Evolutionary conservation across 1,140 invertebrate species (phyloP), one percentile per base, ranked within the genome.

Genomic region (Drosophila pallidifrons): DNA sequence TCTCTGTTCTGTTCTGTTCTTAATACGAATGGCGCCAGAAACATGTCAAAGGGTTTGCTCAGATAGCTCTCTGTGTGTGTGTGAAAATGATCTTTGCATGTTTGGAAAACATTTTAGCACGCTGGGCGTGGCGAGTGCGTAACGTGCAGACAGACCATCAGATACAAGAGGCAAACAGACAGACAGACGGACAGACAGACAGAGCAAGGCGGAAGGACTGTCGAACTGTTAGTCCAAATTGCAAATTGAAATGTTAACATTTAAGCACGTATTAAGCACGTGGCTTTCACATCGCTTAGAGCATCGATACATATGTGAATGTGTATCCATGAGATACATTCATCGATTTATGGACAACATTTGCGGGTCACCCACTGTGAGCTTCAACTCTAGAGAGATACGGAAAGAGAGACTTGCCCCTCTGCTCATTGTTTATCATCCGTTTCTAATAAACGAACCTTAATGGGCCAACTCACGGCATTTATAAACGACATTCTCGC

Each of bases 211-310:
- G 20, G 15, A 15, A 20, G 10, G 70, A 75, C 61, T 45, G 51
- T 49, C 57, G 16, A 60, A 61, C 76, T 63, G 69, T 58, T 45
- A 59, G 68, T 71, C 58, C 71, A 68, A 87, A 80, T 88, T 88
- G 83, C 83, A 88, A 87, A 87, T 87, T 87, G 85, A 88, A 87
- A 87, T 87, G 83, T 87, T 87, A 87, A 71, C 80, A 80, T 87
- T 80, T 83, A 89, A 89, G 83, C 85, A 88, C 85, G 83, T 87
- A 87, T 87, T 88, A 77, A 76, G 76, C 65, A 71, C 76, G 65
- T 73, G 76, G 60, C 64, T 52, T 5, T 45, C 32, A 45, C 28
- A 45, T 41, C 43, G 64, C 54, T 65, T 6, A 16, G 61, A 41
- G 11, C 8, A 16, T 38, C 35, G 35, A 2, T 30, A 8, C 13